Percentiles rank a stretch among this genome's conserved stretches.
These are phyloP conservation scores for Agonopterix arenella DNA, from an alignment of 2,888 invertebrate species.

Conservation along the genomic window DNA sequence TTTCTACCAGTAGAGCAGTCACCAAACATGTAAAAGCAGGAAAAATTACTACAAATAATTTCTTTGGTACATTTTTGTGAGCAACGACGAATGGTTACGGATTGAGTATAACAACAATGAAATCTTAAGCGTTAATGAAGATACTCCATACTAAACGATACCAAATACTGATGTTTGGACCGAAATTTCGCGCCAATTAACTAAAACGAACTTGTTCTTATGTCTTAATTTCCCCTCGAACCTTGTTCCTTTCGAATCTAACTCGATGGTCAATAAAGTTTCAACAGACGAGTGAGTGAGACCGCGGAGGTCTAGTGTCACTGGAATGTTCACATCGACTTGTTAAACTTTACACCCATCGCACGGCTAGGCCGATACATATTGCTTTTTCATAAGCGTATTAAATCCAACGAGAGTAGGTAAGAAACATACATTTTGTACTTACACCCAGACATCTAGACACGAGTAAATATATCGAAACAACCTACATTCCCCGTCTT, in stretches of 20 bases:
- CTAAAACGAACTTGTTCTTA: slow-evolving; percentile 7
- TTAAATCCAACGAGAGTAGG: slow-evolving; percentile 55
- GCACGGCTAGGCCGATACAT: slow-evolving; percentile 53
- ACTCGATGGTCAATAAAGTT: background rate
- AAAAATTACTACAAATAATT: slow-evolving; percentile 35
- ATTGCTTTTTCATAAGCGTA: slow-evolving; percentile 66
- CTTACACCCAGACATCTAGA: slow-evolving; percentile 62
- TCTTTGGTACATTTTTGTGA: slow-evolving; percentile 74
- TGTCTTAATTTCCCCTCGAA: background rate
- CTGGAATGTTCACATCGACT: slow-evolving; percentile 62
- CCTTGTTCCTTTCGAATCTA: too few species aligned
- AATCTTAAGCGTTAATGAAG: slow-evolving; percentile 36
- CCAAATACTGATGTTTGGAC: slow-evolving; percentile 48
- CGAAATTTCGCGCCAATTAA: slow-evolving; percentile 29
- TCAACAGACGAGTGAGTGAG: background rate
- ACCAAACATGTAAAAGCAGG: background rate
- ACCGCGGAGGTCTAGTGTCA: slow-evolving; percentile 22
- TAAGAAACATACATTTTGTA: slow-evolving; percentile 65
- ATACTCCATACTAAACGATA: slow-evolving; percentile 33
- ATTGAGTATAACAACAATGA: slow-evolving; percentile 30
- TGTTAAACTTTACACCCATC: slow-evolving; percentile 27
- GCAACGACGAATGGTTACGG: slow-evolving; percentile 54
- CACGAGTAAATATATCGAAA: slow-evolving; percentile 57
- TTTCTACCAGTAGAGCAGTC: background rate
- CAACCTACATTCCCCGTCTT: slow-evolving; percentile 67